Percentiles rank a stretch among this genome's conserved stretches.
phyloP scores from a whole-genome alignment of 2,888 invertebrate species.

The Pardosa pseudoannulata region DNA sequence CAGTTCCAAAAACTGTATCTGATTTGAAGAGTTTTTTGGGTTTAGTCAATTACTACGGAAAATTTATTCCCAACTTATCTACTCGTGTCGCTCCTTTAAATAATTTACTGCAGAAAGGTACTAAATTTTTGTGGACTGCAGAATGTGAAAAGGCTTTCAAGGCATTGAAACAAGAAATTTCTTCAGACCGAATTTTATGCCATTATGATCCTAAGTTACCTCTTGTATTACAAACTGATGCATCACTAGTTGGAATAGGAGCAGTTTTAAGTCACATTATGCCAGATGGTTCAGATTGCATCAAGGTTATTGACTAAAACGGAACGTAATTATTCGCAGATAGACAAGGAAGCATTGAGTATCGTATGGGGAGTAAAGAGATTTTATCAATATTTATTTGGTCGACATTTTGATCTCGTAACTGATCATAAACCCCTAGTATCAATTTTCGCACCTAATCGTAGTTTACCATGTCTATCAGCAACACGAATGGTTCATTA shows the following conservation, averaged over 20 bases:
- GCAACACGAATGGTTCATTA: conserved; percentile 76
- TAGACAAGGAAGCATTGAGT: conserved; percentile 77
- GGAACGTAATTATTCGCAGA: conserved; percentile 76
- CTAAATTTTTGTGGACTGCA: conserved; percentile 50
- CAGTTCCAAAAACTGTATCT: conserved; percentile 52
- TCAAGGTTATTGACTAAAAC: no score
- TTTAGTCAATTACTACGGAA: conserved; percentile 6
- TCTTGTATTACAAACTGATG: conserved; percentile 76
- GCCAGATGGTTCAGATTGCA: conserved; percentile 76
- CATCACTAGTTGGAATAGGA: conserved; percentile 76
- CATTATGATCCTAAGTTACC: conserved; percentile 75
- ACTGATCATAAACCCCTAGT: conserved; percentile 77
- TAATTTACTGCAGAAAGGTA: conserved; percentile 47
- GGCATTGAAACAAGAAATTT: conserved; percentile 40
- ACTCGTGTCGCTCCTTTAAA: conserved; percentile 45
- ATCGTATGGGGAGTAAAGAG: conserved; percentile 76
- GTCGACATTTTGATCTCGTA: conserved; percentile 76
- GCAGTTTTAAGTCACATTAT: conserved; percentile 76
- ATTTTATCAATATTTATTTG: conserved; percentile 76
- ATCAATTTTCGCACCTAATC: conserved; percentile 76
- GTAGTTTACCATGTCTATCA: conserved; percentile 75
- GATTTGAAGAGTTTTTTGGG: conserved; percentile 38
- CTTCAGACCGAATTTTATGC: conserved; percentile 70
- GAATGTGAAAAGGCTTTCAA: conserved; percentile 48
- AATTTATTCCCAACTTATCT: conserved; percentile 51